Percentiles rank a stretch among this genome's conserved stretches.
phyloP scores from a whole-genome alignment of 2,888 invertebrate species.

The Ochropleura leucogaster region DNA sequence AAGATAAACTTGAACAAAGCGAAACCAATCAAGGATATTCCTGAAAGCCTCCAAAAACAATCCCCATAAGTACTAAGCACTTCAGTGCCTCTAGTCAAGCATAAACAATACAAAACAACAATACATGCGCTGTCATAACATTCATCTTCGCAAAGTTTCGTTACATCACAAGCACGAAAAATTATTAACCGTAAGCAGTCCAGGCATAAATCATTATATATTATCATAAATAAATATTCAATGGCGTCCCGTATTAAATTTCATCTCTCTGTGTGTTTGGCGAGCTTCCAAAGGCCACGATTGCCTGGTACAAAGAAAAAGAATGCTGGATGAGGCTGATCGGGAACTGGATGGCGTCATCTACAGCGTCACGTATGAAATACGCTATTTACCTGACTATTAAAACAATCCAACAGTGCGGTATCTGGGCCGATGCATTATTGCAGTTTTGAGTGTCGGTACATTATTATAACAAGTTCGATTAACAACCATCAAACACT shows the following conservation, averaged over 20 bases:
- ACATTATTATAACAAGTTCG: neutral
- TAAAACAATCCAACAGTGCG: neutral
- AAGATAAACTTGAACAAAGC: neutral
- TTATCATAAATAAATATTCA: slow-evolving; percentile 90
- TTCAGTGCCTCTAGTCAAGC: slow-evolving; percentile 14
- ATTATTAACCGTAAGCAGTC: slow-evolving; percentile 84
- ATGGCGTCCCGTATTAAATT: slow-evolving; percentile 86
- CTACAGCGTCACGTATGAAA: neutral
- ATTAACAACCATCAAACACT: neutral
- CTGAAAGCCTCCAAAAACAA: slow-evolving; percentile 10
- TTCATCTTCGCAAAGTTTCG: slow-evolving; percentile 57
- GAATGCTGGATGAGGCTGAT: slow-evolving; percentile 49
- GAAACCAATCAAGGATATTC: neutral
- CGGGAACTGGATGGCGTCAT: neutral
- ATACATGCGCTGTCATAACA: slow-evolving; percentile 53
- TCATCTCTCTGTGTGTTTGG: slow-evolving; percentile 82
- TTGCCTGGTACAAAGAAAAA: slow-evolving; percentile 65
- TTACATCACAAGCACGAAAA: slow-evolving; percentile 71
- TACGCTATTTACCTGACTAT: neutral
- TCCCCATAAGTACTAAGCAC: slow-evolving; percentile 9
- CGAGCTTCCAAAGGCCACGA: slow-evolving; percentile 80
- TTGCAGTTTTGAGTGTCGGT: too few relatives aligned
- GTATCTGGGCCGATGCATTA: too few relatives aligned
- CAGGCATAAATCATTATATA: slow-evolving; percentile 87
- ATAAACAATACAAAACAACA: slow-evolving; percentile 41